These are phyloP conservation scores for Zapus hudsonius DNA, from an alignment of 2,113 vertebrate species.

Conservation along the genomic window DNA sequence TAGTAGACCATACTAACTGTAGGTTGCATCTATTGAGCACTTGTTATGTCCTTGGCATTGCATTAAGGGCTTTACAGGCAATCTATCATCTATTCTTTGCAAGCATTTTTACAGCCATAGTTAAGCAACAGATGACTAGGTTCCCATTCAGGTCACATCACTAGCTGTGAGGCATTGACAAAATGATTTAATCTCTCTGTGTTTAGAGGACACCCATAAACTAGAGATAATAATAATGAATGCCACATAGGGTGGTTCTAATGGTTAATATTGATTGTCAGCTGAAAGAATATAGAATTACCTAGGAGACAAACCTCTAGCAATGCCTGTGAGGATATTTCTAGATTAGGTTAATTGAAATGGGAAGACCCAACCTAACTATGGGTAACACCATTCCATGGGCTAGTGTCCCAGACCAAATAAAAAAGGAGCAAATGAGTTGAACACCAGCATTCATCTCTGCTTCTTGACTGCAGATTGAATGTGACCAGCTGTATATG, in stretches of 20 bases:
- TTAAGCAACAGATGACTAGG: background rate
- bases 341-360: too few relatives aligned
- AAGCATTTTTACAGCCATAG: background rate
- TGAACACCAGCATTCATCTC: too few relatives aligned
- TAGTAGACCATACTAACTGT: background rate
- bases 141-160: background rate
- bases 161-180: background rate
- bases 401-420: too few relatives aligned
- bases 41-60: background rate
- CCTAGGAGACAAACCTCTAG: too few relatives aligned
- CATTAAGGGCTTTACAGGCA: background rate
- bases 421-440: too few relatives aligned
- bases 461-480: too few relatives aligned
- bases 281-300: too few relatives aligned
- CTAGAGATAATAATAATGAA: background rate
- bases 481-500: too few relatives aligned
- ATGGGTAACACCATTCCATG: too few relatives aligned
- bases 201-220: background rate
- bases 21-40: background rate
- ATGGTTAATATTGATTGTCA: too few relatives aligned
- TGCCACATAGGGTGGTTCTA: background rate
- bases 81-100: background rate
- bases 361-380: too few relatives aligned
- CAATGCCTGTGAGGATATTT: too few relatives aligned
- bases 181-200: constrained; percentile 21